These are phyloP conservation scores for Callionymus lyra DNA, from an alignment of 2,113 vertebrate genomes.

Conservation along the genomic window DNA sequence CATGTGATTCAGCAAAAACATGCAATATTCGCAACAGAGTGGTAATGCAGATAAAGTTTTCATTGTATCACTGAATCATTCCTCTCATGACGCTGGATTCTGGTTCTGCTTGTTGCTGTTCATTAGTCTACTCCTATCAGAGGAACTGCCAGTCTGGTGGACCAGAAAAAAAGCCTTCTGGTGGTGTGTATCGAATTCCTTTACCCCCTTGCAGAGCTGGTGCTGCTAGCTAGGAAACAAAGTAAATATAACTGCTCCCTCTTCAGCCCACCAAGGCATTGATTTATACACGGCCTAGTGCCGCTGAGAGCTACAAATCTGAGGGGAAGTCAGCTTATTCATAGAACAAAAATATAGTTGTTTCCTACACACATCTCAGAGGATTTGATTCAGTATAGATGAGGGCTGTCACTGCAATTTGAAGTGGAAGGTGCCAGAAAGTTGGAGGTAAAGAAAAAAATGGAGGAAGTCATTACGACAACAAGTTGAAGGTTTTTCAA, in stretches of 20 bases:
- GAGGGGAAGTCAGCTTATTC: conserved; percentile 59
- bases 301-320: conserved; percentile 63
- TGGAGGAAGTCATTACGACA: too few species aligned
- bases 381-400: conserved; percentile 51
- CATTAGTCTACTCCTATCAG: conserved; percentile 49
- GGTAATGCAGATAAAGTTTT: too few species aligned
- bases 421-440: conserved; percentile 20
- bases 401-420: conserved; percentile 42
- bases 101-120: conserved; percentile 7
- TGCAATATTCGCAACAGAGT: conserved; percentile 25
- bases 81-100: too few species aligned
- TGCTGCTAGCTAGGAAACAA: conserved; percentile 60
- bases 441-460: too few species aligned
- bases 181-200: conserved; percentile 59
- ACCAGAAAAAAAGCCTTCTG: conserved; percentile 48
- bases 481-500: too few species aligned
- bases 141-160: conserved; percentile 36
- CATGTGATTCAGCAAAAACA: conserved; percentile 30
- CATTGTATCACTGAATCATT: too few species aligned
- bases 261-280: conserved; percentile 60
- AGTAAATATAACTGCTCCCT: conserved; percentile 62
- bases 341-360: conserved; percentile 58
- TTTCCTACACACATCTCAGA: conserved; percentile 48
- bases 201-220: conserved; percentile 48
- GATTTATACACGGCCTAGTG: conserved; percentile 60